A percentile compares a stretch with the other conserved stretches of the same genome.
These are phyloP conservation scores for Hemibagrus wyckioides DNA, from an alignment of 2,113 vertebrate species.

Conservation along the genomic window DNA sequence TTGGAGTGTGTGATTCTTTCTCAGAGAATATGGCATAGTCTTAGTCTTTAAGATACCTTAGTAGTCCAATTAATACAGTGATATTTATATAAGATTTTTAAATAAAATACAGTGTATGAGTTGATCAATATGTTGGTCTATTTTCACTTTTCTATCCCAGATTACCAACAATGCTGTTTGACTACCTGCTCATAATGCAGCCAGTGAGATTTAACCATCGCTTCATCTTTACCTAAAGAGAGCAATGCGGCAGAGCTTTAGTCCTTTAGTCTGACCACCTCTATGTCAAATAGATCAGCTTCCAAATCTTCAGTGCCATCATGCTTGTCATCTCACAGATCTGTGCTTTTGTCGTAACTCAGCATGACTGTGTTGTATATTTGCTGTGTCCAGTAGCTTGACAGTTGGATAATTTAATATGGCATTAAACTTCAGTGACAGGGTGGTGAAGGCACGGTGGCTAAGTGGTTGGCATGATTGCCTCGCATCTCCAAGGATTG, in stretches of 20 bases:
- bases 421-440: too few relatives aligned
- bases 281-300: background rate
- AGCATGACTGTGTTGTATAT: background rate
- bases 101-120: background rate
- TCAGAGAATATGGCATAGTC: background rate
- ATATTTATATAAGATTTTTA: background rate
- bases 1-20: background rate
- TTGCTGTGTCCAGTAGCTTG: too few relatives aligned
- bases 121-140: background rate
- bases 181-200: background rate
- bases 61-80: background rate
- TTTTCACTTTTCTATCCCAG: too few relatives aligned
- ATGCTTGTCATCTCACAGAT: background rate
- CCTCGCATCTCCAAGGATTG: too few relatives aligned
- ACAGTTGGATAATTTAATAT: too few relatives aligned
- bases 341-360: background rate
- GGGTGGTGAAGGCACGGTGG: too few relatives aligned
- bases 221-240: background rate
- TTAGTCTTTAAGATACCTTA: background rate
- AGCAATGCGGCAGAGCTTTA: background rate
- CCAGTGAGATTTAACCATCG: background rate
- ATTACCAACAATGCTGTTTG: background rate
- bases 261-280: background rate
- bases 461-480: too few relatives aligned
- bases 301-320: background rate